Conservation (phyloP, 1,140 invertebrate genomes). For the Neodiprion fabricii region DNA sequence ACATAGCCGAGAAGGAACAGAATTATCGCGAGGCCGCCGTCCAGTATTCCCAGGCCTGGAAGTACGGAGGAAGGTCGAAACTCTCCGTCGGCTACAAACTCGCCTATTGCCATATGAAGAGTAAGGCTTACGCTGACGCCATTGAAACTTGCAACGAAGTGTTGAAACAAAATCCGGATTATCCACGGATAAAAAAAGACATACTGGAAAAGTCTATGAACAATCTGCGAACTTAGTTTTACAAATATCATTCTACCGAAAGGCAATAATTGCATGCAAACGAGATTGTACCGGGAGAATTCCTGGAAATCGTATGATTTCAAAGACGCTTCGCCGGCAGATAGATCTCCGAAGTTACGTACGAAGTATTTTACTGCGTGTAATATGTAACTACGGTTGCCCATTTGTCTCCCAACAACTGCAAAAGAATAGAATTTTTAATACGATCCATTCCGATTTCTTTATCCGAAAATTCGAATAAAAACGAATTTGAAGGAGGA, state of each 20-base stretch:
- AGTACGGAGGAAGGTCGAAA: conserved; percentile 79
- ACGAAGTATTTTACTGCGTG: too few species aligned
- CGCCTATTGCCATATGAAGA: conserved; percentile 91
- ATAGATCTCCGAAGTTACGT: too few species aligned
- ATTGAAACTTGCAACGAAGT: conserved; percentile 88
- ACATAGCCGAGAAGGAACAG: conserved; percentile 91
- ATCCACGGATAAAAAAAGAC: conserved; percentile 90
- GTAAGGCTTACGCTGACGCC: conserved; percentile 85
- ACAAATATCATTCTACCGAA: conserved; percentile 20
- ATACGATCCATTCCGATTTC: too few species aligned
- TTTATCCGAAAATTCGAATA: too few species aligned
- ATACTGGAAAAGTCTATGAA: conserved; percentile 93
- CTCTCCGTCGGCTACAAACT: conserved; percentile 90
- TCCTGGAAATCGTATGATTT: too few species aligned
- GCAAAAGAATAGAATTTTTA: too few species aligned
- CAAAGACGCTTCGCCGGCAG: too few species aligned
- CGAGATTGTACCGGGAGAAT: too few species aligned
- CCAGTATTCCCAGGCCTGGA: conserved; percentile 88
- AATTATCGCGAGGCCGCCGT: conserved; percentile 85
- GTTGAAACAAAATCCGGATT: conserved; percentile 82
- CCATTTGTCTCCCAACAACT: too few species aligned
- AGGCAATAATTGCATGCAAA: too few species aligned
- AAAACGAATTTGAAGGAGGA: too few species aligned
- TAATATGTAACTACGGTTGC: too few species aligned
- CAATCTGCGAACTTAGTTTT: conserved; percentile 74